A percentile compares a stretch with the other conserved stretches of the same genome.
Conservation (phyloP, 2,888 invertebrate species). For the Chymomyza fuscimana region DNA sequence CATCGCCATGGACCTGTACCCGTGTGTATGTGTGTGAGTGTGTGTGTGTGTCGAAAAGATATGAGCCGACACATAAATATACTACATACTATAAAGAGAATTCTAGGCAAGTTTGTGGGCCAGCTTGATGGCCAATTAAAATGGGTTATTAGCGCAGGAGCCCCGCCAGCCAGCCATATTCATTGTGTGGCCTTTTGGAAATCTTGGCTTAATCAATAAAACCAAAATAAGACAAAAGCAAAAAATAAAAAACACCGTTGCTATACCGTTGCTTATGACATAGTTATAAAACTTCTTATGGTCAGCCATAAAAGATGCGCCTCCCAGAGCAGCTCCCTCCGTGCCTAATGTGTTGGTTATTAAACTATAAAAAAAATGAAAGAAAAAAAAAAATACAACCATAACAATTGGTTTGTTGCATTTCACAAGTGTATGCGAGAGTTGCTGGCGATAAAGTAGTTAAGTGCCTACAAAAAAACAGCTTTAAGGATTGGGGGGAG, state of each 20-base stretch:
- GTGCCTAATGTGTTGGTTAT: conserved; percentile 50
- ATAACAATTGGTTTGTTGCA: conserved; percentile 20
- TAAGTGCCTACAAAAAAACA: conserved; percentile 54
- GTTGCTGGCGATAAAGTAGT: conserved; percentile 65
- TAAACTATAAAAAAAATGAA: conserved; percentile 58
- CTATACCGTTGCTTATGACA: conserved; percentile 48
- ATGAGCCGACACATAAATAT: conserved; percentile 21
- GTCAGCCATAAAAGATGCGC: not conserved
- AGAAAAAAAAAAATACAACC: conserved; percentile 35
- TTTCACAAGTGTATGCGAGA: conserved; percentile 68
- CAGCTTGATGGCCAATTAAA: conserved; percentile 59
- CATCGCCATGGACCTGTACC: conserved; percentile 59
- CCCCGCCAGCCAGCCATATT: conserved; percentile 14
- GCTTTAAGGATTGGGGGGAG: not conserved
- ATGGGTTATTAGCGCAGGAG: conserved; percentile 57
- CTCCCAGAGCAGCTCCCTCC: conserved; percentile 19
- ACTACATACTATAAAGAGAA: not conserved
- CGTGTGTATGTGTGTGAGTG: not conserved
- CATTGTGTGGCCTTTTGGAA: conserved; percentile 64
- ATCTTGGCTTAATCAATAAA: conserved; percentile 57
- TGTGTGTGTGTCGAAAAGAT: conserved; percentile 52
- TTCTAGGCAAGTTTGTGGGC: not conserved
- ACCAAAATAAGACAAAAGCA: conserved; percentile 8
- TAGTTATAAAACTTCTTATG: conserved; percentile 28
- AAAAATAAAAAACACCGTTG: not conserved